Evolutionary conservation across 2,113 vertebrate species (phyloP).

Genomic region (Dicrurus megarhynchus): DNA sequence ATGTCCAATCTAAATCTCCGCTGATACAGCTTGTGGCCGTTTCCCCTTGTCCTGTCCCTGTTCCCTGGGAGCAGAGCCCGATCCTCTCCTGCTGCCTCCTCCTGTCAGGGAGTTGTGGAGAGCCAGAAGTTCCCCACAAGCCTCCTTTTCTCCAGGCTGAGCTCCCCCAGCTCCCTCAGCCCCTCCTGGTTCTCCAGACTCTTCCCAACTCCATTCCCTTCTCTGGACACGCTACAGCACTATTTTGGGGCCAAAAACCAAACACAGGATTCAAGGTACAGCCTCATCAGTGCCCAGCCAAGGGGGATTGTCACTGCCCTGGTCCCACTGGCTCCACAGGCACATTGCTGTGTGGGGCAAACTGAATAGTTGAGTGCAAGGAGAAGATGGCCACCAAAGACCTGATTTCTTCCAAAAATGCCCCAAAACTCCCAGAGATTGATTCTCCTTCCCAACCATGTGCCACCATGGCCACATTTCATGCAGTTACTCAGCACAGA

Average conservation of each 20-base stretch:
- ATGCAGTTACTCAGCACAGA: not conserved
- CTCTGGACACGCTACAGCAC: rapidly evolving
- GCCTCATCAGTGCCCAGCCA: not conserved
- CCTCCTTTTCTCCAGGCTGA: not conserved
- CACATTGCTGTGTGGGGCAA: rapidly evolving
- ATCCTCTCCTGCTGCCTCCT: rapidly evolving
- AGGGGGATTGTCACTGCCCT: not conserved
- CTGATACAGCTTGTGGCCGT: rapidly evolving
- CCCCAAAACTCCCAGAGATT: not conserved
- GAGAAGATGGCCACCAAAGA: not conserved
- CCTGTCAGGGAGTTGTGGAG: not conserved
- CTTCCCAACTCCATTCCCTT: rapidly evolving
- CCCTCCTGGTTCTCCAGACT: rapidly evolving
- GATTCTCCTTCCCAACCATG: rapidly evolving
- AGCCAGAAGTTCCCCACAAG: not conserved
- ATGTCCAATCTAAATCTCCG: not conserved
- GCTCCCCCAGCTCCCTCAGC: not conserved
- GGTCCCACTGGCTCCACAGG: not conserved
- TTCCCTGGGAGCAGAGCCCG: rapidly evolving
- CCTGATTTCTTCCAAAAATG: not conserved
- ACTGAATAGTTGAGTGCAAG: not conserved
- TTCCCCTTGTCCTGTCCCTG: not conserved
- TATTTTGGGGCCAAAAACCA: not conserved
- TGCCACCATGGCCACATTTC: not conserved
- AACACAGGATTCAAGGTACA: no score